Evolutionary conservation across 1,140 invertebrate species (phyloP), one percentile per base, ranked within the genome.

Genomic region (Meloidogyne hapla): DNA sequence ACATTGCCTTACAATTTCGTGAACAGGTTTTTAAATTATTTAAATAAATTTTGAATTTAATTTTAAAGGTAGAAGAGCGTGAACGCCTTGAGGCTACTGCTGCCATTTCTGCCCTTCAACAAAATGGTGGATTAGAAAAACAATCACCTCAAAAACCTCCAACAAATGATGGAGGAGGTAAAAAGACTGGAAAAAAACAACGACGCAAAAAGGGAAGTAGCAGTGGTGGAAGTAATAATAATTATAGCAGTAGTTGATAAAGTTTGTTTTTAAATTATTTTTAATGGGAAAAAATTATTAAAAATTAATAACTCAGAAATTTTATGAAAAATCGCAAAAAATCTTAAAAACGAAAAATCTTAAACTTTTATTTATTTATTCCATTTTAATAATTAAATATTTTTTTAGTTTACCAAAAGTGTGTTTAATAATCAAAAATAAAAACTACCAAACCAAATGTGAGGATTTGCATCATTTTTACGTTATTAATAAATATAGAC

Each of bases 1-100:
- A 75, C 18, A 75, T 75, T 73, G 75, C 66, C 3, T 65, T 28
- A 6, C 64, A 76, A 13, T 72, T 76, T 33, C 64, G 64, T 25
- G 67, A 33, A 38, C 79, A 66, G 77, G 68, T 78, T 48, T 67
- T 67, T 33, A n/a, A 15, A n/a, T 33, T 66, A 18, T 18, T 5
- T 18, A 66, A 28, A 23, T n/a, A 3, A 65, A 13, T 65, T 12
- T 65, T 65, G 12, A 10, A 10, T 13, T 65, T 3, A 42, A 42
- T 1, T 25, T 67, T 42, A 6, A 33, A 67, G 65, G 21, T 67
- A 0, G 65, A 67, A 67, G 65, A 67, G 65, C 65, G 65, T 42
- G 65, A 67, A 42, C 65, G 65, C 8, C n/a, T 38, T 9, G 65
- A 67, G n/a, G 40, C 65, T 15, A 56, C 48, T 56, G 18, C 48